These are phyloP conservation scores for Trachelus tabidus DNA, from an alignment of 2,888 invertebrate species.

Conservation along the genomic window DNA sequence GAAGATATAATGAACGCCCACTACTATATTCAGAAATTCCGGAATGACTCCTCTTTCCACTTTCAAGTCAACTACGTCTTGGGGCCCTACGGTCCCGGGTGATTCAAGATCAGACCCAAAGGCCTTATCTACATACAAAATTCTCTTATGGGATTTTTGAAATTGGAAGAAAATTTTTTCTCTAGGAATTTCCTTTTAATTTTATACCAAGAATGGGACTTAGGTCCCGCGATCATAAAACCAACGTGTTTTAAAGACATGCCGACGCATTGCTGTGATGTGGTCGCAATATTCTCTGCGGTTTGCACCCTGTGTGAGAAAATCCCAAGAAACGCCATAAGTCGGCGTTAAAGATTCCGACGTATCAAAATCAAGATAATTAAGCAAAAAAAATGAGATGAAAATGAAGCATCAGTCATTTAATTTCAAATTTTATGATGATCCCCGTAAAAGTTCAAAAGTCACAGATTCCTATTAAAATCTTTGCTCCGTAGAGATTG, in stretches of 20 bases:
- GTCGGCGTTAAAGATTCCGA: neutral
- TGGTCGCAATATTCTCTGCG: slow-evolving; percentile 40
- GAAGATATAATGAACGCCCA: slow-evolving; percentile 36
- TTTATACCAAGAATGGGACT: neutral
- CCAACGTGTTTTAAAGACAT: neutral
- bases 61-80: neutral
- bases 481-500: neutral
- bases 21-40: slow-evolving; percentile 17
- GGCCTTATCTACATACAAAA: neutral
- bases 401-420: neutral
- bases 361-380: neutral
- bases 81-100: neutral
- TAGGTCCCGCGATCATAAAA: neutral
- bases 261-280: slow-evolving; percentile 46
- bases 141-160: neutral
- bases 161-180: neutral
- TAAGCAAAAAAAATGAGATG: neutral
- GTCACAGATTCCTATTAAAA: neutral
- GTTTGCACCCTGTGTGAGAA: neutral
- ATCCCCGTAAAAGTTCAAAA: neutral
- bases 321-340: neutral
- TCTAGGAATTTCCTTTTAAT: neutral
- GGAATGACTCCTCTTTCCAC: slow-evolving; percentile 9
- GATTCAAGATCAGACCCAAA: neutral
- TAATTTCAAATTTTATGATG: neutral